Evolutionary conservation across 2,797 vertebrate species (phyloP).

Genomic region (Phalanger gymnotis): DNA sequence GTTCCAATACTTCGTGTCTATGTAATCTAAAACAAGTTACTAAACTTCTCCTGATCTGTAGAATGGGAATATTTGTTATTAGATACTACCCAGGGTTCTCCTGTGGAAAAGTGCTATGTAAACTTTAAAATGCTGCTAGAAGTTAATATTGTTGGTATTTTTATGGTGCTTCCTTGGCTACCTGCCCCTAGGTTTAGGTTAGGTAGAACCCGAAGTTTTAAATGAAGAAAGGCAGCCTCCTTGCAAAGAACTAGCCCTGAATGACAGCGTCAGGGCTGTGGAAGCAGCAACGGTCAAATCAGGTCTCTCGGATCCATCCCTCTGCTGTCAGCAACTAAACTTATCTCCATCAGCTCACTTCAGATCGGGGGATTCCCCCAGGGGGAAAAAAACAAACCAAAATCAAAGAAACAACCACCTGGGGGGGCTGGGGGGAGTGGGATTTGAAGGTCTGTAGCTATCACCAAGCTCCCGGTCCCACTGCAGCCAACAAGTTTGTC

Average conservation of each 20-base stretch:
- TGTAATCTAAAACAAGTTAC: neutral
- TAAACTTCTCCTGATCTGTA: neutral
- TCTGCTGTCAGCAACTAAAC: neutral
- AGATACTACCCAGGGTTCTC: neutral
- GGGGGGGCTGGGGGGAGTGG: neutral
- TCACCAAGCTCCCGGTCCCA: neutral
- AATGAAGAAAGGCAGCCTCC: neutral
- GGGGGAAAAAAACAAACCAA: neutral
- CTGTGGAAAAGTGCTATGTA: neutral
- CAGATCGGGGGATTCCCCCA: neutral
- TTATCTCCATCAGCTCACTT: neutral
- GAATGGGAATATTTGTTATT: neutral
- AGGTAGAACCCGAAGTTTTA: neutral
- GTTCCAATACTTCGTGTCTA: neutral
- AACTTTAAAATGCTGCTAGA: neutral
- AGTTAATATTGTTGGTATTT: neutral
- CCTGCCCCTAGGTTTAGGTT: neutral
- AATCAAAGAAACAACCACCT: neutral
- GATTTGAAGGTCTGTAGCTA: neutral
- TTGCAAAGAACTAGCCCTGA: neutral
- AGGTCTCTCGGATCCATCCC: neutral
- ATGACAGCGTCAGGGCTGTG: neutral
- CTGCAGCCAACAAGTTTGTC: neutral
- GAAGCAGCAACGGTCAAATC: neutral
- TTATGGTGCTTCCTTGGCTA: neutral